These are phyloP conservation scores for Melipona quadrifasciata DNA, from an alignment of 1,140 invertebrate species.

Conservation along the genomic window DNA sequence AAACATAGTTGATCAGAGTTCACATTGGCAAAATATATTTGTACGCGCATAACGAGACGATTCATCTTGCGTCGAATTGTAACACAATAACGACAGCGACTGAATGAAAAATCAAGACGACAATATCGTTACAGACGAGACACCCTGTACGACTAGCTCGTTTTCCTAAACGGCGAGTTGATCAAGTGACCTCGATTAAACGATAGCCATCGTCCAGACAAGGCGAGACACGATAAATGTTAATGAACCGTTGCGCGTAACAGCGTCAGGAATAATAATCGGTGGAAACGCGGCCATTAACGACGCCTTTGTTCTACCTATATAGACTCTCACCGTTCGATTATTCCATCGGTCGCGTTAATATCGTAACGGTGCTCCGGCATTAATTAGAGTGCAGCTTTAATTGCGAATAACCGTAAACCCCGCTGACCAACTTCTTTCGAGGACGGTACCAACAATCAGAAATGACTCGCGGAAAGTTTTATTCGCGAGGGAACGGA, in stretches of 20 bases:
- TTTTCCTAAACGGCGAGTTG: slow-evolving; percentile 48
- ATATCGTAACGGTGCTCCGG: slow-evolving; percentile 33
- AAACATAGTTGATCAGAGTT: too few species aligned
- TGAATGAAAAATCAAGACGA: too few species aligned
- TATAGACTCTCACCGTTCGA: slow-evolving; percentile 28
- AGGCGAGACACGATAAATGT: slow-evolving; percentile 63
- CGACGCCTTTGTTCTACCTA: slow-evolving; percentile 60
- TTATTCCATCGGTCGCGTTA: slow-evolving; percentile 45
- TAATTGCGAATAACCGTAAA: slow-evolving; percentile 25
- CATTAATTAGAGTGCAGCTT: slow-evolving; percentile 37
- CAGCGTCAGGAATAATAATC: slow-evolving; percentile 56
- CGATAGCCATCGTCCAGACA: slow-evolving; percentile 58
- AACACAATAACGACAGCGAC: too few species aligned
- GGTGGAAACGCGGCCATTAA: slow-evolving; percentile 45
- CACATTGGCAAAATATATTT: too few species aligned
- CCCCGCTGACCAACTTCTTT: slow-evolving; percentile 11
- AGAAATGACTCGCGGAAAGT: background rate
- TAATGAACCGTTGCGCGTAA: slow-evolving; percentile 62
- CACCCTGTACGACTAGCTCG: background rate
- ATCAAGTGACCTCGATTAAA: slow-evolving; percentile 66
- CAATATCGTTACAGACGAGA: too few species aligned
- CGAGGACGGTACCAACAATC: background rate
- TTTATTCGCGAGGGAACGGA: background rate
- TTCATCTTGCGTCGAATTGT: too few species aligned
- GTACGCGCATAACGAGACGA: too few species aligned